Conservation (phyloP, 2,888 invertebrate species). For the Drosophila mercatorum region DNA sequence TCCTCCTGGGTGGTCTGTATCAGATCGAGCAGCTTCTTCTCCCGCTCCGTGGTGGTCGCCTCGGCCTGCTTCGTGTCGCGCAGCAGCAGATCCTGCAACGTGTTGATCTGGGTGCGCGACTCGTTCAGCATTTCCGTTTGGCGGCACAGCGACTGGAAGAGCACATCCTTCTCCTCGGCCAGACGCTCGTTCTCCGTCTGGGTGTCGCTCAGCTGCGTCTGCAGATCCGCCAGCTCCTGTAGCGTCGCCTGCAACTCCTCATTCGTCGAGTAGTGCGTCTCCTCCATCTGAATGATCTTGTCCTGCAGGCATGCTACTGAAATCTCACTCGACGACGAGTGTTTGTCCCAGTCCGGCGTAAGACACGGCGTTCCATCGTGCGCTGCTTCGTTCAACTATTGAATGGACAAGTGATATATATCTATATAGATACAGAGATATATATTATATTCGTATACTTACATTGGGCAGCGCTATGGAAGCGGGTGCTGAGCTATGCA, state of each 20-base stretch:
- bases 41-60: conserved; percentile 89
- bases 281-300: conserved; percentile 89
- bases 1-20: conserved; percentile 94
- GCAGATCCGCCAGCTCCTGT: conserved; percentile 95
- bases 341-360: conserved; percentile 96
- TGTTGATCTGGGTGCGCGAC: conserved; percentile 92
- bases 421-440: no score
- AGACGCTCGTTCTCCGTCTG: conserved; percentile 95
- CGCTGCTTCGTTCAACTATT: conserved; percentile 55
- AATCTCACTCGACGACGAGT: conserved; percentile 95
- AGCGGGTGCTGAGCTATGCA: conserved; percentile 91
- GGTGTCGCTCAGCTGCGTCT: conserved; percentile 93
- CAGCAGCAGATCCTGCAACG: conserved; percentile 91
- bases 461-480: conserved; percentile 87
- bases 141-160: conserved; percentile 94
- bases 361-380: conserved; percentile 88
- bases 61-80: conserved; percentile 88
- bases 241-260: conserved; percentile 97
- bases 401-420: background rate
- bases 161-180: conserved; percentile 94
- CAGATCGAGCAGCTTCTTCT: conserved; percentile 93
- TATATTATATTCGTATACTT: conserved; percentile 47
- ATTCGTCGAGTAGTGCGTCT: conserved; percentile 89
- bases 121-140: conserved; percentile 97
- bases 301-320: conserved; percentile 97